These are phyloP conservation scores for Dicyrtoma fusca DNA, from an alignment of 2,888 invertebrate species.

Conservation along the genomic window DNA sequence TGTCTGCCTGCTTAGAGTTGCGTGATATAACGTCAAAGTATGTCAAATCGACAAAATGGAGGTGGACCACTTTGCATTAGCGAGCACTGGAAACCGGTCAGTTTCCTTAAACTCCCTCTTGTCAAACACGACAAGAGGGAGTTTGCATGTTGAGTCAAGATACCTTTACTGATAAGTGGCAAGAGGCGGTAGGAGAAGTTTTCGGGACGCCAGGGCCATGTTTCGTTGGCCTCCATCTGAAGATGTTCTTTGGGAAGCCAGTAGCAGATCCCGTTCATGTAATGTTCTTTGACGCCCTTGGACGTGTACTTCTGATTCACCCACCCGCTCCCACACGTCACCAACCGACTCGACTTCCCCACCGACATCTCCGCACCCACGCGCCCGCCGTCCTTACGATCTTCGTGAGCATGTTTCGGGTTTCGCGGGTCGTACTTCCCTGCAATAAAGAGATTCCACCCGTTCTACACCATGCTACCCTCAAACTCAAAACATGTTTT, in stretches of 20 bases:
- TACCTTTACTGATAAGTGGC: too few relatives aligned
- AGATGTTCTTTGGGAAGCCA: slow-evolving; percentile 45
- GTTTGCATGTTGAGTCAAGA: too few relatives aligned
- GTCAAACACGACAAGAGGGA: too few relatives aligned
- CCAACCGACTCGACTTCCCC: slow-evolving; percentile 42
- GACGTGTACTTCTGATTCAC: slow-evolving; percentile 49
- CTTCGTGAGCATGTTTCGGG: slow-evolving; percentile 22
- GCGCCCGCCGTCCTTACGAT: slow-evolving; percentile 53
- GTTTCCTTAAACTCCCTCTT: too few relatives aligned
- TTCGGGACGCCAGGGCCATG: slow-evolving; percentile 22
- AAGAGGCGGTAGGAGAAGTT: slow-evolving; percentile 42
- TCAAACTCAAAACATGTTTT: too few relatives aligned
- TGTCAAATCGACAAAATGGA: too few relatives aligned
- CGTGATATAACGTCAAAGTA: too few relatives aligned
- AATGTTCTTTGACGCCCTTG: neutral
- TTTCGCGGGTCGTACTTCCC: slow-evolving; percentile 2
- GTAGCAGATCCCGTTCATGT: slow-evolving; percentile 57
- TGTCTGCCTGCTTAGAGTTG: too few relatives aligned
- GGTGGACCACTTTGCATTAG: too few relatives aligned
- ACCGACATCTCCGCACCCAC: slow-evolving; percentile 50
- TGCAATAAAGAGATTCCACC: too few relatives aligned
- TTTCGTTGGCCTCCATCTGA: slow-evolving; percentile 11
- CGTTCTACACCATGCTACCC: too few relatives aligned
- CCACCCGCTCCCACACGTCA: slow-evolving; percentile 56
- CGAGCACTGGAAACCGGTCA: too few relatives aligned